Base-by-base conservation (phyloP, 2,888 invertebrate genomes). In the Diaprepes abbreviatus region DNA sequence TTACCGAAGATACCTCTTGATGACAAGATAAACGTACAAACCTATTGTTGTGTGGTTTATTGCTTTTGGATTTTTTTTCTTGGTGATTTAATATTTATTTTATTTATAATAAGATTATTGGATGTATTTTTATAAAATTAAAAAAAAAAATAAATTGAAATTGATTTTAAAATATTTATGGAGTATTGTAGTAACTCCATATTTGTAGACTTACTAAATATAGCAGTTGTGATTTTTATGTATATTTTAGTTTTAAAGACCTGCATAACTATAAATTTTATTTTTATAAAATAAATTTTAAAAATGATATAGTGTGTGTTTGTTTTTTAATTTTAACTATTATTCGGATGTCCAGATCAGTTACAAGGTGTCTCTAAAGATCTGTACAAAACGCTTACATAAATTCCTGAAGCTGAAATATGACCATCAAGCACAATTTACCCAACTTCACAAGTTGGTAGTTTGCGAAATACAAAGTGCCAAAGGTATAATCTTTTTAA, bases 1-100 rank as follows among this genome's bases (percentile, higher is more conserved):
- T 62, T 62, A 62, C 62, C 50, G 19, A 59, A 45, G 2, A 43
- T 59, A 59, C 59, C 59, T 59, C 59, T 12, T 24, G 3, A 24
- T 24, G 24, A 24, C 3, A 24, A 24, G 5, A 5, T 24, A 24
- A 24, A 24, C 5, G 24, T 4, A 24, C 3, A 24, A n/a, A n/a
- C n/a, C n/a, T n/a, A n/a, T n/a, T n/a, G n/a, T n/a, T n/a, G n/a
- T n/a, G n/a, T n/a, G n/a, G n/a, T n/a, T n/a, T n/a, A n/a, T n/a
- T n/a, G n/a, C n/a, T n/a, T n/a, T 5, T 24, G 5, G 2, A 43
- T 16, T 9, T 43, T 43, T 17, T n/a, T 14, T 43, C 12, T 43
- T 14, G 24, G 24, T 24, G 5, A 24, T 24, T 21, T 24, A 55
- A 21, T 55, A 55, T 55, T 55, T 55, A 55, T 55, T 55, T 38